Evolutionary conservation across 2,797 vertebrate genomes (phyloP), one percentile per base, ranked within the genome.

Genomic region (Parambassis ranga): DNA sequence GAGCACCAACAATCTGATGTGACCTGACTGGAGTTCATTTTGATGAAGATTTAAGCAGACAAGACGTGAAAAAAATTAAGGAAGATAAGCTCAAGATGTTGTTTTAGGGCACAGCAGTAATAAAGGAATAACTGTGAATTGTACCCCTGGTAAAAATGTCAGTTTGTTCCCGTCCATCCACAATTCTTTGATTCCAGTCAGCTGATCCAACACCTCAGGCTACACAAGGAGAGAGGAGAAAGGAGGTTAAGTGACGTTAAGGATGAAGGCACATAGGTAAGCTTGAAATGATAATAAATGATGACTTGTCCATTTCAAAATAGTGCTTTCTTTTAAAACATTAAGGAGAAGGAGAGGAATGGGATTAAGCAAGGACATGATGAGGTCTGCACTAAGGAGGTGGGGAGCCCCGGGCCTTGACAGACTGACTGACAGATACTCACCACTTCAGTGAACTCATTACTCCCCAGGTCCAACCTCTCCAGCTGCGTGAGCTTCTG

Each of bases 391-490:
- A 16, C 14, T 18, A 30, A 24, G 69, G 41, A 73, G 60, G 51
- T 58, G 47, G 38, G 28, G 24, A 13, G 69, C 71, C 53, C 37
- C 7, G 20, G 66, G 81, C 61, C 41, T 9, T 13, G 35, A 65
- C 72, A 59, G 57, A 49, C 53, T 5, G 60, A 48, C 72, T 15
- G 71, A 63, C 64, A 37, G 78, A 65, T 74, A 94, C 97, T 95
- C 89, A 99, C 97, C 96, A 98, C 96, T 96, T 99, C 97, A 91
- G 95, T 94, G 93, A 99, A 98, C 92, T 99, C 97, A 83, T 99
- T 99, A 91, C 97, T 99, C 87, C 97, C 97, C 86, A 99, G 93
- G 90, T 99, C 97, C 88, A 99, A 83, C 84, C 97, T 93, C 89
- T 98, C 96, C 90, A 99, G 83, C 91, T 96, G 97, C 23, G 93